phyloP scores from a whole-genome alignment of 2,797 vertebrate species.

The Sebastes hopkinsi region DNA sequence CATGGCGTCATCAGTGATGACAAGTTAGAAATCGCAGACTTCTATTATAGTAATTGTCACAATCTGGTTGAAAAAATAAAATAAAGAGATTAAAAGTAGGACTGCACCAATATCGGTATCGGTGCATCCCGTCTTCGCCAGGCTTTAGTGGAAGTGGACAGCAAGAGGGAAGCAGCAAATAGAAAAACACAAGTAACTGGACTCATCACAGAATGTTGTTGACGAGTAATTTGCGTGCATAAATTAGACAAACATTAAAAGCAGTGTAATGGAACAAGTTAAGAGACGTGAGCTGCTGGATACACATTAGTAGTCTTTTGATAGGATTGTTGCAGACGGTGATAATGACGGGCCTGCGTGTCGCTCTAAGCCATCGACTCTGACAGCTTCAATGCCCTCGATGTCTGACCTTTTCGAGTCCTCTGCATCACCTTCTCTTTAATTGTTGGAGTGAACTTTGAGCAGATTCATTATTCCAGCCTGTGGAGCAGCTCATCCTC shows the following conservation, averaged over 20 bases:
- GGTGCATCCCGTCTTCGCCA: neutral
- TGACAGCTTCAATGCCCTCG: neutral
- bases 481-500: neutral
- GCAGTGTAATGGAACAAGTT: neutral
- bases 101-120: too few relatives aligned
- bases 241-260: neutral
- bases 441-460: constrained; percentile 73
- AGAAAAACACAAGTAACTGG: neutral
- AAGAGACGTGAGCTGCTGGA: neutral
- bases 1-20: too few relatives aligned
- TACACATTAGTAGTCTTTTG: neutral
- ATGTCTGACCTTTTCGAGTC: constrained; percentile 64
- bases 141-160: neutral
- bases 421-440: constrained; percentile 46
- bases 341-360: neutral
- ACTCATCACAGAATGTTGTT: neutral
- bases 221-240: neutral
- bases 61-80: too few relatives aligned
- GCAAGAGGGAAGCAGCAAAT: neutral
- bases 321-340: neutral
- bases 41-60: too few relatives aligned
- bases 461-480: constrained; percentile 51
- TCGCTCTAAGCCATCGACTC: neutral
- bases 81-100: too few relatives aligned
- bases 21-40: too few relatives aligned